A percentile compares a stretch with the other conserved stretches of the same genome.
Evolutionary conservation across 2,888 invertebrate genomes (phyloP).

Genomic region (Heterodera filipjevi): DNA sequence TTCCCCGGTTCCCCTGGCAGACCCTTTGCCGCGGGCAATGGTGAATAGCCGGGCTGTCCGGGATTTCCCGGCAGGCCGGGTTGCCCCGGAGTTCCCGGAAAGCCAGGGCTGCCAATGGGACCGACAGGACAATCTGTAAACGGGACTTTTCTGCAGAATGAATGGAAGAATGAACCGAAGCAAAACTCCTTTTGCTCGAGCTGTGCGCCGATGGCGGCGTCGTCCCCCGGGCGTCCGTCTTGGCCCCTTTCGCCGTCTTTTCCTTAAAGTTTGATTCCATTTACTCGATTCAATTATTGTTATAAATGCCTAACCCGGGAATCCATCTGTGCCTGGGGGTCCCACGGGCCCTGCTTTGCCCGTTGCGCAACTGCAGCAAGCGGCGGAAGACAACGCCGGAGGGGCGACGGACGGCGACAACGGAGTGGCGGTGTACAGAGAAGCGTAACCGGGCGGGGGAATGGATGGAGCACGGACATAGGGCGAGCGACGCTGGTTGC

Average conservation of each 20-base stretch:
- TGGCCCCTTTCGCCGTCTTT: slow-evolving; percentile 13
- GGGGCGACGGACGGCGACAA: not conserved
- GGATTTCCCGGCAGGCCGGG: slow-evolving; percentile 9
- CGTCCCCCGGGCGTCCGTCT: slow-evolving; percentile 17
- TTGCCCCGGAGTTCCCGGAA: slow-evolving; percentile 1
- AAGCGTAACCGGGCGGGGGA: slow-evolving; percentile 7
- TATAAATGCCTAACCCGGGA: not conserved
- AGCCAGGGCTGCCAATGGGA: not conserved
- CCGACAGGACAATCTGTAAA: slow-evolving; percentile 15
- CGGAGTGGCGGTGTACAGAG: not conserved
- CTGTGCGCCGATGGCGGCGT: not conserved
- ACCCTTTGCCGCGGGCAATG: not conserved
- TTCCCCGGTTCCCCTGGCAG: slow-evolving; percentile 17
- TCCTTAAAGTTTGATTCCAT: not conserved
- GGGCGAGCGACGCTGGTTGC: not conserved
- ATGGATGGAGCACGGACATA: not conserved
- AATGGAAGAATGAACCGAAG: not conserved
- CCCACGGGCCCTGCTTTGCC: slow-evolving; percentile 14
- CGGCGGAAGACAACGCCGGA: not conserved
- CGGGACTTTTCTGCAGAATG: not conserved
- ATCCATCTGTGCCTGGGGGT: slow-evolving; percentile 7
- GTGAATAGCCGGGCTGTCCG: slow-evolving; percentile 2
- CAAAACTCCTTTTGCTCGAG: slow-evolving; percentile 1
- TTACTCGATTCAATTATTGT: not conserved
- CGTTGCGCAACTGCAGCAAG: slow-evolving; percentile 11